Percentiles rank a stretch among this genome's conserved stretches.
phyloP scores from a whole-genome alignment of 1,140 invertebrate genomes.

The Bicyclus anynana region DNA sequence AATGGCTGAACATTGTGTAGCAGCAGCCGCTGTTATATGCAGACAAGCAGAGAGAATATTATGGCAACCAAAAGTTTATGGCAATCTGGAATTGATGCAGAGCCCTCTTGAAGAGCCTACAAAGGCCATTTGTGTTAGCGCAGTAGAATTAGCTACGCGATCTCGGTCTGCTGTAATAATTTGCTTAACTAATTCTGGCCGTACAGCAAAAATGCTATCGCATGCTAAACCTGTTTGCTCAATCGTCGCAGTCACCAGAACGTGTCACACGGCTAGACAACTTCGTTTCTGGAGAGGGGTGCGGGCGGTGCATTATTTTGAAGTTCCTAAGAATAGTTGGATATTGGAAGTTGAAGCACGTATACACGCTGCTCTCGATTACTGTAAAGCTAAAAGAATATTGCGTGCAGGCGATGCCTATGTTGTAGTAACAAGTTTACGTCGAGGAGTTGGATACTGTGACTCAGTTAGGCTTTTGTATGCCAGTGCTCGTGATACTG shows the following conservation, averaged over 20 bases:
- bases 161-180: conserved; percentile 84
- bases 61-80: conserved; percentile 65
- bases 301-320: conserved; percentile 83
- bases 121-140: conserved; percentile 85
- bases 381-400: conserved; percentile 82
- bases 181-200: conserved; percentile 86
- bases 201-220: conserved; percentile 82
- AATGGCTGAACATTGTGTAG: conserved; percentile 74
- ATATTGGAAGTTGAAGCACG: conserved; percentile 84
- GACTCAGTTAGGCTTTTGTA: conserved; percentile 86
- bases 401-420: conserved; percentile 83
- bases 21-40: conserved; percentile 84
- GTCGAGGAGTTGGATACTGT: conserved; percentile 85
- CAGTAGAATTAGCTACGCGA: conserved; percentile 83
- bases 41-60: conserved; percentile 80
- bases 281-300: conserved; percentile 84
- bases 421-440: conserved; percentile 86
- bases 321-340: conserved; percentile 78
- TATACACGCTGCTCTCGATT: conserved; percentile 82
- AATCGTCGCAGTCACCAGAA: conserved; percentile 85
- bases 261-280: conserved; percentile 82
- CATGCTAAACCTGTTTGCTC: conserved; percentile 85
- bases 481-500: conserved; percentile 64
- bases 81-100: conserved; percentile 55
- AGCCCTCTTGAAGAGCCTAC: conserved; percentile 78